phyloP scores from a whole-genome alignment of 2,888 invertebrate species.

The Mesochorus sp. region DNA sequence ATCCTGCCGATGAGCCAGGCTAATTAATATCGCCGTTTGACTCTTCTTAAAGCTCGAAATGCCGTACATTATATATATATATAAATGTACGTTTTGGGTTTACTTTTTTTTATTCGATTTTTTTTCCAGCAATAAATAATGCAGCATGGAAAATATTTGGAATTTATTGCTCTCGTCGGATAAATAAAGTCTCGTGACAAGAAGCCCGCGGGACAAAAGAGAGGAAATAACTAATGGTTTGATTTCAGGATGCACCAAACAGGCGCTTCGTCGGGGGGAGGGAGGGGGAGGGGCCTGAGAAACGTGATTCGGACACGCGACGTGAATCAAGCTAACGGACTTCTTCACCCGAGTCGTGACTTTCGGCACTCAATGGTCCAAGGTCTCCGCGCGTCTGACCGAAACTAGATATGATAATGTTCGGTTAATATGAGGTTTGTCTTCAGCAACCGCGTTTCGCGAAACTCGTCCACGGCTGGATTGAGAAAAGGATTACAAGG shows the following conservation, averaged over 20 bases:
- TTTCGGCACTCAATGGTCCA: constrained; percentile 30
- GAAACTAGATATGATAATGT: constrained; percentile 64
- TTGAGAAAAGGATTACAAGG: constrained; percentile 36
- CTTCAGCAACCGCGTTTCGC: constrained; percentile 11
- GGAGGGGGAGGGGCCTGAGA: constrained; percentile 21
- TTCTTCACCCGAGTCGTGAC: constrained; percentile 19
- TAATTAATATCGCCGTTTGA: constrained; percentile 49
- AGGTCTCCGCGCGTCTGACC: constrained; percentile 55
- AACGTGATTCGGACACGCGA: constrained; percentile 40
- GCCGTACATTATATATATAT: background rate
- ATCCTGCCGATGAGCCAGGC: constrained; percentile 38
- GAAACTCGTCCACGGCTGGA: constrained; percentile 11
- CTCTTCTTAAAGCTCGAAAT: constrained; percentile 7
- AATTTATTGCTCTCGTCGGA: constrained; percentile 35
- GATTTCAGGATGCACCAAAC: constrained; percentile 49
- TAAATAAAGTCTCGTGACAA: constrained; percentile 40
- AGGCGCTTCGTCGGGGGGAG: constrained; percentile 36
- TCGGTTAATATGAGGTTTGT: constrained; percentile 48
- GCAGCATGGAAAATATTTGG: constrained; percentile 31
- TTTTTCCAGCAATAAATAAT: constrained; percentile 15
- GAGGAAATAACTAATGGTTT: constrained; percentile 33
- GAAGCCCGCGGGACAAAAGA: constrained; percentile 17
- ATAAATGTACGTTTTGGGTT: too few species aligned
- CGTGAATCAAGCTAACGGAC: constrained; percentile 55
- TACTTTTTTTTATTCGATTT: constrained; percentile 8